Conservation (phyloP, 2,797 vertebrate species). For the Pelochelys cantorii region DNA sequence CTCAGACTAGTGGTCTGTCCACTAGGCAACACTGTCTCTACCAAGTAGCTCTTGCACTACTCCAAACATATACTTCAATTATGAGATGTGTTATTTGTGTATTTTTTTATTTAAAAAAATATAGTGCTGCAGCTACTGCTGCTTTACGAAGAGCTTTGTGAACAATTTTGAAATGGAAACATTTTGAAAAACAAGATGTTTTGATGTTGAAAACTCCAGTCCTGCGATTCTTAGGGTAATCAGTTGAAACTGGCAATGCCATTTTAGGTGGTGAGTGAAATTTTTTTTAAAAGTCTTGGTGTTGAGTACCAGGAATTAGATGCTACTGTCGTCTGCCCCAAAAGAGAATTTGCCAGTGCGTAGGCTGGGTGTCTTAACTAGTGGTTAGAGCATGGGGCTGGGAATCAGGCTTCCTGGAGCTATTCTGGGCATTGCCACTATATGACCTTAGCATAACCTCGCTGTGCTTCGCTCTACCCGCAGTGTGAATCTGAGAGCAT, state of each 20-base stretch:
- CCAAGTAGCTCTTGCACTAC: not conserved
- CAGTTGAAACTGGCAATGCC: not conserved
- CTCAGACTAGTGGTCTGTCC: not conserved
- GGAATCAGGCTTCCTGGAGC: not conserved
- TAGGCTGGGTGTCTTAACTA: not conserved
- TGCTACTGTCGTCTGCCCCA: accelerated
- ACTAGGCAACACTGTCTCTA: not conserved
- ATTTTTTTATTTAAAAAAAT: no score
- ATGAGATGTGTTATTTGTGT: not conserved
- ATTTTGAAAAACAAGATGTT: no score
- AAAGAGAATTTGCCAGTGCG: accelerated
- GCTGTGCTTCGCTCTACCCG: not conserved
- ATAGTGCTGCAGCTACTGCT: no score
- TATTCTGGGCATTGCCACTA: not conserved
- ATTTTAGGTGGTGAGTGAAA: not conserved
- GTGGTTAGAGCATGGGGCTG: not conserved
- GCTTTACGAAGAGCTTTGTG: not conserved
- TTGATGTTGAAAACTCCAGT: not conserved
- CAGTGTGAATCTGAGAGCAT: not conserved
- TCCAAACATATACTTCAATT: not conserved
- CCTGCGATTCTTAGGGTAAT: not conserved
- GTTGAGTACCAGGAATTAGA: not conserved
- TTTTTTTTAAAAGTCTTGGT: not conserved
- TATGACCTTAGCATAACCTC: not conserved
- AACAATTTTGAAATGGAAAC: not conserved